These are phyloP conservation scores for Phenganax subtilis DNA, from an alignment of 92 coral and sea anemone species.

Conservation along the genomic window DNA sequence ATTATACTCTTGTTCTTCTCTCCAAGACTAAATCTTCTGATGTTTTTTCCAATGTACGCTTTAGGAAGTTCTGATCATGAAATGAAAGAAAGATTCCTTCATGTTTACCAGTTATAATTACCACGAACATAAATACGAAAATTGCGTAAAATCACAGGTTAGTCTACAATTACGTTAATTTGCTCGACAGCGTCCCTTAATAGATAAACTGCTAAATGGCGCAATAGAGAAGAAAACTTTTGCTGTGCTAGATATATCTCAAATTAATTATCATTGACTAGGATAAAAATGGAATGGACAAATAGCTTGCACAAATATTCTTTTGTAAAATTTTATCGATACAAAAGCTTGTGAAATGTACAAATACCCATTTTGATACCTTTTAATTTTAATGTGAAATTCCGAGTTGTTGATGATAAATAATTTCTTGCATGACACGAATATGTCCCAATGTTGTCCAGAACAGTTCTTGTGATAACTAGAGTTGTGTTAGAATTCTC, in stretches of 20 bases:
- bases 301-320: neutral
- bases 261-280: neutral
- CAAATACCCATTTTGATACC: conserved; percentile 33
- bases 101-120: neutral
- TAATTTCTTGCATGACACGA: conserved; percentile 39
- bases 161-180: neutral
- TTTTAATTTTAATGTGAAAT: conserved; percentile 23
- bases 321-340: neutral
- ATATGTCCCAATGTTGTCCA: conserved; percentile 43
- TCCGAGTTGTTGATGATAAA: neutral
- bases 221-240: neutral
- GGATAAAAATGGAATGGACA: neutral
- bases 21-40: conserved; percentile 12
- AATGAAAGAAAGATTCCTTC: neutral
- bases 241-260: neutral
- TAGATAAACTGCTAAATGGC: neutral
- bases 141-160: neutral
- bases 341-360: too few species aligned
- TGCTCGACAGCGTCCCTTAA: neutral
- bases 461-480: conserved; percentile 19
- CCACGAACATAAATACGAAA: neutral
- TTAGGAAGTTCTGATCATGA: conserved; percentile 13
- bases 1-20: conserved; percentile 23
- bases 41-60: neutral
- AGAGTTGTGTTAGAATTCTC: conserved; percentile 32